Evolutionary conservation across 2,113 vertebrate species (phyloP).

Genomic region (Romanogobio albipinnatus): DNA sequence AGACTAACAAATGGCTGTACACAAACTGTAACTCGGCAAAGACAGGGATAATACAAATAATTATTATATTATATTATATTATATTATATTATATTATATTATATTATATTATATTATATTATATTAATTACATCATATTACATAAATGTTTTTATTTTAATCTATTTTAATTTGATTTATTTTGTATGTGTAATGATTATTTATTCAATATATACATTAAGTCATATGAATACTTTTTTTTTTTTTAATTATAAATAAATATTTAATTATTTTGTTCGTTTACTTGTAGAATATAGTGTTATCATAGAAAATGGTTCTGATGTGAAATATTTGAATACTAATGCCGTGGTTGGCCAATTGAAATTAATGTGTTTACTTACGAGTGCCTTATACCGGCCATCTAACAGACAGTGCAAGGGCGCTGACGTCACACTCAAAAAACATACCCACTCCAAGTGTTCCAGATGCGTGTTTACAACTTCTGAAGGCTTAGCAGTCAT

Average conservation of each 20-base stretch:
- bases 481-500: slow-evolving; percentile 1
- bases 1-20: no score
- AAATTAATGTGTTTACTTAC: no score
- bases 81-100: no score
- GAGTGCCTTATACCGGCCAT: neutral
- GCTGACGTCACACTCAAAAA: neutral
- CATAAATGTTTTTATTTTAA: no score
- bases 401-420: neutral
- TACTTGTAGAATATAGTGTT: neutral
- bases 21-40: no score
- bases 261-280: neutral
- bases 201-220: no score
- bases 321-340: neutral
- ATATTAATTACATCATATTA: no score
- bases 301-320: neutral
- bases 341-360: neutral
- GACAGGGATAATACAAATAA: no score
- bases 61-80: no score
- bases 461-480: neutral
- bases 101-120: no score
- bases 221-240: neutral
- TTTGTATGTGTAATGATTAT: neutral
- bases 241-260: neutral
- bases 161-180: no score
- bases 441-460: neutral